Base-by-base conservation (phyloP, 2,888 invertebrate genomes). In the Neoascia interrupta region DNA sequence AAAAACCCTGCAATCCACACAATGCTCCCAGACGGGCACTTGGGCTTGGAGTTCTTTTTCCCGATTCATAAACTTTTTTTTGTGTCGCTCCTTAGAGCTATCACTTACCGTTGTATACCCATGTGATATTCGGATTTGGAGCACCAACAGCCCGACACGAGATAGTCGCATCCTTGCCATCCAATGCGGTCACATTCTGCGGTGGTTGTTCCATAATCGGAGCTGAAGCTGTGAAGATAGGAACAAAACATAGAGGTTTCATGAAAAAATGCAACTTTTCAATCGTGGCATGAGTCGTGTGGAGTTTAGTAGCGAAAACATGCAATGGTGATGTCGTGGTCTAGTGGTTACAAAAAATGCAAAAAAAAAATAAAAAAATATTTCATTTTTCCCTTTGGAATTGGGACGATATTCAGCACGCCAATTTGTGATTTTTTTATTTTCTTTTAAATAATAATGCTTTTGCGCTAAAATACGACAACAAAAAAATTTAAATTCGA, bases 131-230 rank as follows among this genome's bases (percentile, higher is more conserved):
- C 6, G 98, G 98, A 82, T 93, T 92, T 16, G 98, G 98, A 13
- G 97, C 96, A 51, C 98, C 98, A 60, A 94, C 92, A 21, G 96
- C 97, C 83, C 95, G 92, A 89, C 98, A 98, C 70, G 92, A 91
- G 83, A 98, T 91, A 60, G 95, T 94, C 60, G 96, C 96, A 89
- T 97, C 97, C 89, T 96, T 96, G 56, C 97, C 97, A 88, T 97
- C 97, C 83, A 97, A 90, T 80, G 97, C 95, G 8, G 97, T 97
- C 81, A 94, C 90, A 90, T 98, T 97, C 86, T 93, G 91, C 10
- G 97, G 97, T 76, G 93, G 92, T 68, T 90, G 91, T 88, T 95
- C 94, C 93, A 97, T 94, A 82, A 96, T 92, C 21, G 98, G 97
- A 83, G 94, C 93, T 81, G 97, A 94, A 82, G 97, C 97, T 97